Percentiles rank a stretch among this genome's conserved stretches.
phyloP scores from a whole-genome alignment of 2,113 vertebrate genomes.

The Ceyx cyanopectus region DNA sequence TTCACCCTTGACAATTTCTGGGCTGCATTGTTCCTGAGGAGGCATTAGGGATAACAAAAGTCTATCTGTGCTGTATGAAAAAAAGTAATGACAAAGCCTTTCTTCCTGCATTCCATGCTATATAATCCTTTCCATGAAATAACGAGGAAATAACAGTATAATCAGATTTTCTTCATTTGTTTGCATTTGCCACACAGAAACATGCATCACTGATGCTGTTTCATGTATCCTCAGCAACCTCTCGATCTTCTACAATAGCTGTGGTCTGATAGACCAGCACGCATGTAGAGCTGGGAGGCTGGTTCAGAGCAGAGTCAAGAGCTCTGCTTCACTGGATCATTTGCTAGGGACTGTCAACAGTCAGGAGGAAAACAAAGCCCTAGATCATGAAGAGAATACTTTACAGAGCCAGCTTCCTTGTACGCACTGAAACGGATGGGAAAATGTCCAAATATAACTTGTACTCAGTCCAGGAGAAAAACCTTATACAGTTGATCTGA shows the following conservation, averaged over 20 bases:
- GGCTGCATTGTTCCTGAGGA: background rate
- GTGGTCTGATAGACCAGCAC: background rate
- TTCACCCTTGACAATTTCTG: background rate
- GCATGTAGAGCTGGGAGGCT: background rate
- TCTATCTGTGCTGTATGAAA: background rate
- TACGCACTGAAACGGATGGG: background rate
- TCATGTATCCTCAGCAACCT: background rate
- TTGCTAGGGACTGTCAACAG: background rate
- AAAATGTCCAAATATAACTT: background rate
- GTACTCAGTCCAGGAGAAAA: background rate
- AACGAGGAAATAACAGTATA: background rate
- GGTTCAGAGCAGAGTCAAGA: background rate
- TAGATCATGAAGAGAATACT: background rate
- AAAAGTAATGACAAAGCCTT: background rate
- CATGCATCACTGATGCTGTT: background rate
- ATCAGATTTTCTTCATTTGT: background rate
- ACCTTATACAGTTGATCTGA: background rate
- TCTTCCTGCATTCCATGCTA: background rate
- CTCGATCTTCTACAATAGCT: background rate
- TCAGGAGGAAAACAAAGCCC: background rate
- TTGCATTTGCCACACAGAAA: background rate
- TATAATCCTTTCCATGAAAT: background rate
- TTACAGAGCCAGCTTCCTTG: background rate
- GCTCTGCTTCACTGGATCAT: background rate
- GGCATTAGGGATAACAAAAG: background rate